These are phyloP conservation scores for Lasioglossum zephyrum DNA, from an alignment of 2,888 invertebrate species.

Conservation along the genomic window DNA sequence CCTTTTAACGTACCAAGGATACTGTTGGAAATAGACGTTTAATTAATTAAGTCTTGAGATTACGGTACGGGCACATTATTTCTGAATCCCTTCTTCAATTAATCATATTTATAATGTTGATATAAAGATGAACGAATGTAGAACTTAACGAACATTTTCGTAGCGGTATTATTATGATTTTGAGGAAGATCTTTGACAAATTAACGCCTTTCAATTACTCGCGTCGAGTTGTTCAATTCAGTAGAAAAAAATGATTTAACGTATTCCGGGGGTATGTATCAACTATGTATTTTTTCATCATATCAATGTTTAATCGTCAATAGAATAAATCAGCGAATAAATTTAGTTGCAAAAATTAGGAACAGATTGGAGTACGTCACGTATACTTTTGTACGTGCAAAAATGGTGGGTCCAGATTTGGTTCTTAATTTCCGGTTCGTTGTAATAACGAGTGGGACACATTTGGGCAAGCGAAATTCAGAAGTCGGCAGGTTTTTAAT, in stretches of 20 bases:
- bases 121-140: background rate
- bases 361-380: background rate
- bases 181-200: background rate
- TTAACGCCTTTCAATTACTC: background rate
- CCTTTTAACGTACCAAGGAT: background rate
- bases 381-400: background rate
- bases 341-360: background rate
- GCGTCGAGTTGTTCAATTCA: background rate
- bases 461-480: background rate
- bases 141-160: background rate
- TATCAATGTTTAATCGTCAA: too few species aligned
- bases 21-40: constrained; percentile 28
- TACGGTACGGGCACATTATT: background rate
- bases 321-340: background rate
- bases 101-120: background rate
- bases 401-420: background rate
- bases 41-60: constrained; percentile 48
- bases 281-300: too few species aligned
- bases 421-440: background rate
- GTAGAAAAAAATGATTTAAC: background rate
- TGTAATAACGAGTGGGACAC: background rate
- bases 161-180: background rate
- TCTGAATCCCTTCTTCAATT: background rate
- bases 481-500: constrained; percentile 21
- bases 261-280: too few species aligned